Conservation (phyloP, 2,888 invertebrate species). For the Xylota sylvarum region DNA sequence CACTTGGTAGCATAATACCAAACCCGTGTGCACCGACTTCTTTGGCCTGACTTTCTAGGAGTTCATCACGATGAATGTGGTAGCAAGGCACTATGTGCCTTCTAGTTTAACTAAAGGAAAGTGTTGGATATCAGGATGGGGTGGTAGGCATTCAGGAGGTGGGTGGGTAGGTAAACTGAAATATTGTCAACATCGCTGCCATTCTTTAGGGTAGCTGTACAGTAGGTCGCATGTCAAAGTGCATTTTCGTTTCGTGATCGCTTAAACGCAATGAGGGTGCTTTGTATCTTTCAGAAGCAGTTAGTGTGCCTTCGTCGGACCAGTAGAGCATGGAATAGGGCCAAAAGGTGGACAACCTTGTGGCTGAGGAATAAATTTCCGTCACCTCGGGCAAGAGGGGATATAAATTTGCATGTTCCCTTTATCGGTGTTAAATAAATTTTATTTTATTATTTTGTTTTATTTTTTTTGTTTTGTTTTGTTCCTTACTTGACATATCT, state of each 20-base stretch:
- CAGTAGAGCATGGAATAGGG: constrained; percentile 32
- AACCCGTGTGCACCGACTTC: constrained; percentile 2
- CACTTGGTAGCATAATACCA: constrained; percentile 52
- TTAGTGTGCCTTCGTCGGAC: background rate
- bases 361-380: constrained; percentile 41
- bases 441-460: constrained; percentile 40
- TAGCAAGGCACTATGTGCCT: constrained; percentile 1
- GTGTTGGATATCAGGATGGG: constrained; percentile 27
- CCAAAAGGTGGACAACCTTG: constrained; percentile 52
- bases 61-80: constrained; percentile 5
- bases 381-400: constrained; percentile 29
- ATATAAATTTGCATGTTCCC: constrained; percentile 48
- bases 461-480: background rate
- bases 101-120: constrained; percentile 22
- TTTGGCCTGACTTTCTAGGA: background rate
- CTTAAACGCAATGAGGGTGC: constrained; percentile 27
- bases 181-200: constrained; percentile 22
- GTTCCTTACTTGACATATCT: constrained; percentile 14
- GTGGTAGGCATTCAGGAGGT: background rate
- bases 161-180: background rate
- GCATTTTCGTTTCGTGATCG: constrained; percentile 62
- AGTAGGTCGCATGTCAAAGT: constrained; percentile 65
- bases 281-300: constrained; percentile 26
- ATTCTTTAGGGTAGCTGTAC: constrained; percentile 9
- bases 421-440: constrained; percentile 47